Evolutionary conservation across 2,797 vertebrate genomes (phyloP).

Genomic region (Gorsachius magnificus): DNA sequence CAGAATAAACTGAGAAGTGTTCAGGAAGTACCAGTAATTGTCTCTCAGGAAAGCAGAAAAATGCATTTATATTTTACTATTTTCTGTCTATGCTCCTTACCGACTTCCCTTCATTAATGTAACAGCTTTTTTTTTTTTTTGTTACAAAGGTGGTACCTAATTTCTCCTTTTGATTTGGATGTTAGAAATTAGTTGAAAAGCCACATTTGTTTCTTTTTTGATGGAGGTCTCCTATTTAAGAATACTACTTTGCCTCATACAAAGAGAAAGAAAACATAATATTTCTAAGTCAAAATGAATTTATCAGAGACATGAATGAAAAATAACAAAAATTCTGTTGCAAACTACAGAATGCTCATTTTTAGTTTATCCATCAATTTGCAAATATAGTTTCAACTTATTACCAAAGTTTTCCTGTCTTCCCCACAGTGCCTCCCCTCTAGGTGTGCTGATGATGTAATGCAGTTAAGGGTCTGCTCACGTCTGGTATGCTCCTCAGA

Average conservation of each 20-base stretch:
- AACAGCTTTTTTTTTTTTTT: neutral
- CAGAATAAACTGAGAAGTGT: constrained; percentile 54
- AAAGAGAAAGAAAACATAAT: neutral
- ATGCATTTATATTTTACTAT: constrained; percentile 50
- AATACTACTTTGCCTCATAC: neutral
- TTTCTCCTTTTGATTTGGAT: constrained; percentile 12
- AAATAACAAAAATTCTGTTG: neutral
- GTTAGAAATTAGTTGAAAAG: neutral
- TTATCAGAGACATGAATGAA: neutral
- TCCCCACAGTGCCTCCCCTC: neutral
- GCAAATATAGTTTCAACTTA: neutral
- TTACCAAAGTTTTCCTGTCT: neutral
- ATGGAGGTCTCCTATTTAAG: neutral
- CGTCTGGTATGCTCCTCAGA: neutral
- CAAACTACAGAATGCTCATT: neutral
- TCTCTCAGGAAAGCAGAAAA: constrained; percentile 31
- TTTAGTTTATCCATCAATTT: neutral
- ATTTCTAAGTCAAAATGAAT: neutral
- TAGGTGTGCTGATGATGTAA: neutral
- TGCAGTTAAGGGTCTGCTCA: neutral
- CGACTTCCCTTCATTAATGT: neutral
- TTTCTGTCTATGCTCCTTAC: neutral
- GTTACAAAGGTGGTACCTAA: neutral
- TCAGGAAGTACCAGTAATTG: constrained; percentile 35
- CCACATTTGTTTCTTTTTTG: neutral